These are phyloP conservation scores for Progne subis DNA, from an alignment of 2,113 vertebrate genomes.

Conservation along the genomic window DNA sequence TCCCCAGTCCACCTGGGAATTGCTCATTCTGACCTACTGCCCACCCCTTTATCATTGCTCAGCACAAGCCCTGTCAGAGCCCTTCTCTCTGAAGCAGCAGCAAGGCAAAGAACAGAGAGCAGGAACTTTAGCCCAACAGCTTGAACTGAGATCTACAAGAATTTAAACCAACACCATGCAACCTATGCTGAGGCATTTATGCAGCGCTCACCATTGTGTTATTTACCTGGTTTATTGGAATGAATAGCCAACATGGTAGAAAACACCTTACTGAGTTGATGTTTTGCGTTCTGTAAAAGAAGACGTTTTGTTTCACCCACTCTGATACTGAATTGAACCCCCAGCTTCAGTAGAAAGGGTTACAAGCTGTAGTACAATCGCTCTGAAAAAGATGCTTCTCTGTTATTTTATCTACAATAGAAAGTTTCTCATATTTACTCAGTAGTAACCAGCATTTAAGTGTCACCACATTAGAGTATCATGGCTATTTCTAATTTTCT, in stretches of 20 bases:
- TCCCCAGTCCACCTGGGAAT: background rate
- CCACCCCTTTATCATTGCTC: background rate
- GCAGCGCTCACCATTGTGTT: background rate
- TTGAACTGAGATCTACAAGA: background rate
- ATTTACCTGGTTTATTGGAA: conserved; percentile 92
- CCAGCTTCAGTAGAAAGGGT: background rate
- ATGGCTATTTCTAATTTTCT: background rate
- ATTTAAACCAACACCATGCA: background rate
- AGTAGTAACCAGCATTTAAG: background rate
- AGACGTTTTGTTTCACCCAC: background rate
- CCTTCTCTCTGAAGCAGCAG: background rate
- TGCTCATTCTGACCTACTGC: background rate
- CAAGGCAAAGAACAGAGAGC: background rate
- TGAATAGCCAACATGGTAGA: conserved; percentile 93
- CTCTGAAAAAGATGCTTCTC: background rate
- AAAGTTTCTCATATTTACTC: background rate
- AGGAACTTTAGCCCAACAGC: background rate
- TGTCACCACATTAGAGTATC: background rate
- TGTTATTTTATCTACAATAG: background rate
- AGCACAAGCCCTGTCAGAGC: background rate
- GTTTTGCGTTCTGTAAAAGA: conserved; percentile 80
- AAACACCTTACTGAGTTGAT: conserved; percentile 89
- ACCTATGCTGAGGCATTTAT: background rate
- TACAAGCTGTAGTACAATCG: background rate
- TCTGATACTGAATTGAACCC: background rate